Evolutionary conservation across 2,888 invertebrate species (phyloP).

Genomic region (Pseudoips prasinana): DNA sequence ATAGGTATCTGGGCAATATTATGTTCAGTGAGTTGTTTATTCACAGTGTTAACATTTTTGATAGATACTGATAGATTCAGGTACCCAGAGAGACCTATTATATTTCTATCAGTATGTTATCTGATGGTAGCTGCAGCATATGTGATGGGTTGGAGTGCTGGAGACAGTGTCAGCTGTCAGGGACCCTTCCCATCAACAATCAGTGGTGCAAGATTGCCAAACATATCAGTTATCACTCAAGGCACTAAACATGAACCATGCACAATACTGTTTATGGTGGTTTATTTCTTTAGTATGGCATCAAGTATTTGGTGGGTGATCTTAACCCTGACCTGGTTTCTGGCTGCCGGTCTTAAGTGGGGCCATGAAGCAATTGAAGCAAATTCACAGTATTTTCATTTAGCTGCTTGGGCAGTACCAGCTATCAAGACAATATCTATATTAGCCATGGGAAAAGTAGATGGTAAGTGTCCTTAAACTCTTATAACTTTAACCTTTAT

Average conservation of each 20-base stretch:
- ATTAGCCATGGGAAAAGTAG: slow-evolving; percentile 96
- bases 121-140: slow-evolving; percentile 96
- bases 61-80: slow-evolving; percentile 97
- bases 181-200: slow-evolving; percentile 89
- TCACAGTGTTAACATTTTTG: slow-evolving; percentile 95
- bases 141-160: slow-evolving; percentile 91
- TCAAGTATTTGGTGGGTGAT: slow-evolving; percentile 99
- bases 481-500: slow-evolving; percentile 1
- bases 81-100: slow-evolving; percentile 98
- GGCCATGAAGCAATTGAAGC: slow-evolving; percentile 99
- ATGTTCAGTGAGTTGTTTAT: slow-evolving; percentile 94
- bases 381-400: slow-evolving; percentile 97
- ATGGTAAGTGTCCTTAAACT: slow-evolving; percentile 87
- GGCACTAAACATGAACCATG: slow-evolving; percentile 92
- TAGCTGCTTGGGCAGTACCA: slow-evolving; percentile 98
- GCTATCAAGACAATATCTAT: slow-evolving; percentile 97
- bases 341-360: slow-evolving; percentile 98
- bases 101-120: slow-evolving; percentile 97
- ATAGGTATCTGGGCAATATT: slow-evolving; percentile 96
- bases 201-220: slow-evolving; percentile 86
- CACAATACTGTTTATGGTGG: slow-evolving; percentile 97
- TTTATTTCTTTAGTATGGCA: slow-evolving; percentile 98
- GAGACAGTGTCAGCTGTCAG: slow-evolving; percentile 91
- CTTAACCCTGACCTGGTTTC: slow-evolving; percentile 97
- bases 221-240: slow-evolving; percentile 93